A percentile compares a stretch with the other conserved stretches of the same genome.
phyloP scores from a whole-genome alignment of 2,797 vertebrate species.

The Sebastes wilsoni region DNA sequence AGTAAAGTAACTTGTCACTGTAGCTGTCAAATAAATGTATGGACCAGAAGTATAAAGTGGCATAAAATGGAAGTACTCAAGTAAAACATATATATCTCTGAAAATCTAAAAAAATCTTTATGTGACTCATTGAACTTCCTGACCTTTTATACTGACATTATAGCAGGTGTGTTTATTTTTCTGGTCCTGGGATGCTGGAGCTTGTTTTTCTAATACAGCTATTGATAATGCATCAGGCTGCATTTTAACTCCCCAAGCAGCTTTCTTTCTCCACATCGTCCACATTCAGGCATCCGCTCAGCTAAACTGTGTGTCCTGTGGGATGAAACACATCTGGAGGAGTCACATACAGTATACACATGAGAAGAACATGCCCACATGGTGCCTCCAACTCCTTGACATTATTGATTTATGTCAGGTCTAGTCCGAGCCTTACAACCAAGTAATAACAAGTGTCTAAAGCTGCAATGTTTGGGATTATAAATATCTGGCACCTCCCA shows the following conservation, averaged over 20 bases:
- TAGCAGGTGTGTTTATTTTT: too few relatives aligned
- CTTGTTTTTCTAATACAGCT: not conserved
- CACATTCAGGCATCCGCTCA: not conserved
- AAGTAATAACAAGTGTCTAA: not conserved
- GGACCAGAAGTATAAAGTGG: not conserved
- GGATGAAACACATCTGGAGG: not conserved
- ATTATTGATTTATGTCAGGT: not conserved
- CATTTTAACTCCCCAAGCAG: not conserved
- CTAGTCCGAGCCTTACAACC: not conserved
- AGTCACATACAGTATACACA: not conserved
- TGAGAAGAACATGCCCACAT: not conserved
- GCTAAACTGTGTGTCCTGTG: not conserved
- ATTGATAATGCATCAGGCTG: not conserved
- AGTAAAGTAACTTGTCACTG: not conserved
- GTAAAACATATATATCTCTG: not conserved
- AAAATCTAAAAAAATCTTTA: too few relatives aligned
- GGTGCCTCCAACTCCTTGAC: not conserved
- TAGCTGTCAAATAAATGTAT: not conserved
- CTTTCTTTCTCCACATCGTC: not conserved
- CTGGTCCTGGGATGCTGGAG: too few relatives aligned
- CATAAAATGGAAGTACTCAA: not conserved
- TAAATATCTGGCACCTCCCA: not conserved
- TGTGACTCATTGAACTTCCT: too few relatives aligned
- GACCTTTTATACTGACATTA: too few relatives aligned
- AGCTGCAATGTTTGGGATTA: too few relatives aligned